Evolutionary conservation across 35 echinoderm and acorn worm species (phyloP).

Genomic region (Chiridota heheva): DNA sequence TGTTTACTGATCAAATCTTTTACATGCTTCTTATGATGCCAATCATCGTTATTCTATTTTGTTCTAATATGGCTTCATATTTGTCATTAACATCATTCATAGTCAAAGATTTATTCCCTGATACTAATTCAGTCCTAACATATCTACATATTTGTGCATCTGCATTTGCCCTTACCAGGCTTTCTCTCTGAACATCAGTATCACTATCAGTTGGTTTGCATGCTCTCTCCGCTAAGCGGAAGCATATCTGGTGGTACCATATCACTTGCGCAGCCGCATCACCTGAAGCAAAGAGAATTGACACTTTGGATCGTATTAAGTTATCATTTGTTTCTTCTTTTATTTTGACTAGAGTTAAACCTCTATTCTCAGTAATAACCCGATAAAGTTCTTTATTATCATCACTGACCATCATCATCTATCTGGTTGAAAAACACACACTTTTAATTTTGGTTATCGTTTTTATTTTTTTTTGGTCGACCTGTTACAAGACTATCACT

Average conservation of each 20-base stretch:
- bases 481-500: too few species aligned
- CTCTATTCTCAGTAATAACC: conserved; percentile 18
- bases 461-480: neutral
- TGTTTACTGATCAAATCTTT: neutral
- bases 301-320: conserved; percentile 33
- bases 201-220: neutral
- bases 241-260: conserved; percentile 20
- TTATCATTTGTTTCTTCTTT: conserved; percentile 38
- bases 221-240: conserved; percentile 2
- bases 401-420: conserved; percentile 2
- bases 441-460: conserved; percentile 15
- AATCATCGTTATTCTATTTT: conserved; percentile 13
- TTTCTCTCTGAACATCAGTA: neutral
- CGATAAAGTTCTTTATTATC: conserved; percentile 12
- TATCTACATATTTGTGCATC: conserved; percentile 17
- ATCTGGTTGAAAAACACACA: conserved; percentile 38
- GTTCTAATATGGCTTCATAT: conserved; percentile 17
- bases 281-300: conserved; percentile 15
- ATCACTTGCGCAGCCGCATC: conserved; percentile 46
- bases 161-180: neutral
- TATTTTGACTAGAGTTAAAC: conserved; percentile 14
- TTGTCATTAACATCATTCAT: conserved; percentile 23
- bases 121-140: neutral
- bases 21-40: conserved; percentile 22
- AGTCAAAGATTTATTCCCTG: conserved; percentile 19